phyloP scores from a whole-genome alignment of 2,797 vertebrate species.

The Anguilla obscura region DNA sequence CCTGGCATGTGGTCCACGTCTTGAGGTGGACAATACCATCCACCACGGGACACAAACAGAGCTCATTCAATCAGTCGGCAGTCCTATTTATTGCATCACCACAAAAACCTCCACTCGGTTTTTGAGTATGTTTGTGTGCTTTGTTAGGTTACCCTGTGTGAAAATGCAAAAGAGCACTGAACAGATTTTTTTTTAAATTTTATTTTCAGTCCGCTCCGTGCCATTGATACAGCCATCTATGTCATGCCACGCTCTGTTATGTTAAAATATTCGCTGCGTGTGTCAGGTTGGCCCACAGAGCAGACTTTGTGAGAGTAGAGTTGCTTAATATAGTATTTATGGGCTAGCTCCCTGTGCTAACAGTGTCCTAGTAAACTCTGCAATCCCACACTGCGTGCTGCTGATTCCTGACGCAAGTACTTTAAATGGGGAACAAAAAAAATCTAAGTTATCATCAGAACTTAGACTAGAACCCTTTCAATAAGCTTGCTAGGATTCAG shows the following conservation, averaged over 20 bases:
- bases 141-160: background rate
- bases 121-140: background rate
- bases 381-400: background rate
- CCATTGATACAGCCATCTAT: background rate
- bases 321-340: constrained; percentile 11
- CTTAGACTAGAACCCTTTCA: background rate
- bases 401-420: background rate
- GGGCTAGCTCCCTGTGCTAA: background rate
- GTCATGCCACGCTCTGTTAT: background rate
- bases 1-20: background rate
- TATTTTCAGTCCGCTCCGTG: background rate
- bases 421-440: background rate
- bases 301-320: constrained; percentile 4
- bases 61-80: background rate
- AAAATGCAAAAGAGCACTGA: background rate
- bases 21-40: background rate
- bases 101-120: background rate
- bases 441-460: background rate
- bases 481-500: background rate
- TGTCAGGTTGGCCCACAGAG: background rate
- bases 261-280: background rate
- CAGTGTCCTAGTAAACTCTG: background rate
- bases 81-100: background rate
- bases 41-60: background rate
- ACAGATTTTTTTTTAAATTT: background rate